phyloP scores from a whole-genome alignment of 2,888 invertebrate genomes.

The Melipona beecheii region DNA sequence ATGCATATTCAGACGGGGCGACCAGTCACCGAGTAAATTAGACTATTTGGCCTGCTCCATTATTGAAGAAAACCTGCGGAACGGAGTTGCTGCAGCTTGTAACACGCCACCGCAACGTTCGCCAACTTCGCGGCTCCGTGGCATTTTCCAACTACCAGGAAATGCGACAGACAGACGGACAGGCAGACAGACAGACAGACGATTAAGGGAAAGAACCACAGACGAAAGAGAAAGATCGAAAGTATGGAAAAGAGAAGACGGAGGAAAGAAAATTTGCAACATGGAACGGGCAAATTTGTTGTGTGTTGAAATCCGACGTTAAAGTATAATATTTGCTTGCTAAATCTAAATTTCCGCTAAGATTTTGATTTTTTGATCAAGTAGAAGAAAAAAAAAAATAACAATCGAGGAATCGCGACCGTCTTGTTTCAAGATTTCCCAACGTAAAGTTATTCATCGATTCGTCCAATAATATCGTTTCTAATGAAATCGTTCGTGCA shows the following conservation, averaged over 20 bases:
- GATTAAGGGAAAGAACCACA: neutral
- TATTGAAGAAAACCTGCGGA: slow-evolving; percentile 74
- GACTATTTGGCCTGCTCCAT: slow-evolving; percentile 76
- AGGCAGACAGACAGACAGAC: neutral
- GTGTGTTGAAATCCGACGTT: neutral
- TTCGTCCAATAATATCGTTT: slow-evolving; percentile 59
- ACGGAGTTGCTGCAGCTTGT: slow-evolving; percentile 68
- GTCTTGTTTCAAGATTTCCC: slow-evolving; percentile 3
- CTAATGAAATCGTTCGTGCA: slow-evolving; percentile 37
- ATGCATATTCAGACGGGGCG: slow-evolving; percentile 73
- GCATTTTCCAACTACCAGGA: slow-evolving; percentile 67
- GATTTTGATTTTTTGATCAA: neutral
- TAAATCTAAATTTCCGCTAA: neutral
- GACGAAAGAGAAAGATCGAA: slow-evolving; percentile 33
- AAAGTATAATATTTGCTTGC: neutral
- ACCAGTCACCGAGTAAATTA: slow-evolving; percentile 74
- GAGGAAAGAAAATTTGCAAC: slow-evolving; percentile 25
- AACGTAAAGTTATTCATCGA: slow-evolving; percentile 42
- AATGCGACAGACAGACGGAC: slow-evolving; percentile 9
- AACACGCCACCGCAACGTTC: slow-evolving; percentile 64
- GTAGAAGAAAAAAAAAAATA: neutral
- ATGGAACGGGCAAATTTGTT: slow-evolving; percentile 7
- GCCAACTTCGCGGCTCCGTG: slow-evolving; percentile 68
- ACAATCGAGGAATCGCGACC: neutral
- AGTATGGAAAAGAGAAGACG: slow-evolving; percentile 25